Evolutionary conservation across 2,888 invertebrate genomes (phyloP).

Genomic region (Volucella bombylans): DNA sequence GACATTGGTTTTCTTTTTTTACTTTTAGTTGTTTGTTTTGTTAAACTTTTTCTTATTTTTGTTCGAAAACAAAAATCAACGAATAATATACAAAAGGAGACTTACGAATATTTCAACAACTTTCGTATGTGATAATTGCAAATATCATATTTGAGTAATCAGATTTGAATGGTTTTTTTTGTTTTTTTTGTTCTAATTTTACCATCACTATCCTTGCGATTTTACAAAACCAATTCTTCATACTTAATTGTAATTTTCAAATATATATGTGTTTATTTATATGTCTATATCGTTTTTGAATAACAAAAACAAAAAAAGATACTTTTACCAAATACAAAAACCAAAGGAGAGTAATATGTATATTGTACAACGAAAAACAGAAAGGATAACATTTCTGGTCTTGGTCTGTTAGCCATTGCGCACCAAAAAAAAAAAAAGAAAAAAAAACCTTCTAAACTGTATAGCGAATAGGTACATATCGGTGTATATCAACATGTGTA

Average conservation of each 20-base stretch:
- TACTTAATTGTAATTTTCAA: conserved; percentile 42
- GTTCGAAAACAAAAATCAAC: conserved; percentile 61
- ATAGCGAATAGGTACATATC: conserved; percentile 74
- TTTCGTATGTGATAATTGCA: conserved; percentile 49
- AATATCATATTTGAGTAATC: conserved; percentile 32
- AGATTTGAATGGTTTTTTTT: neutral
- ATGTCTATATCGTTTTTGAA: conserved; percentile 8
- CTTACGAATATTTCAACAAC: conserved; percentile 28
- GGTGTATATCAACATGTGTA: conserved; percentile 73
- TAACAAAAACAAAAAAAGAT: conserved; percentile 17
- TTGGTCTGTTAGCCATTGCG: conserved; percentile 62
- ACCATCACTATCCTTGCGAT: conserved; percentile 41
- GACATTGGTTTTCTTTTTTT: conserved; percentile 60
- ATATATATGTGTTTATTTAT: conserved; percentile 7
- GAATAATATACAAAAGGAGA: conserved; percentile 61
- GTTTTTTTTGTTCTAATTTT: conserved; percentile 27
- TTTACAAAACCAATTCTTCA: conserved; percentile 48
- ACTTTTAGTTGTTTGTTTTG: conserved; percentile 48
- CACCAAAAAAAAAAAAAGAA: conserved; percentile 39
- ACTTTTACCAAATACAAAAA: conserved; percentile 28
- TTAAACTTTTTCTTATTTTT: conserved; percentile 25
- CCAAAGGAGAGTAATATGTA: too few relatives aligned
- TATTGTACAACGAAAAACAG: too few relatives aligned
- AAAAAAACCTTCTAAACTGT: conserved; percentile 69
- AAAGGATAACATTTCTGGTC: conserved; percentile 17